These are phyloP conservation scores for Kryptolebias ocellatus DNA, from an alignment of 2,797 vertebrate genomes.

Conservation along the genomic window DNA sequence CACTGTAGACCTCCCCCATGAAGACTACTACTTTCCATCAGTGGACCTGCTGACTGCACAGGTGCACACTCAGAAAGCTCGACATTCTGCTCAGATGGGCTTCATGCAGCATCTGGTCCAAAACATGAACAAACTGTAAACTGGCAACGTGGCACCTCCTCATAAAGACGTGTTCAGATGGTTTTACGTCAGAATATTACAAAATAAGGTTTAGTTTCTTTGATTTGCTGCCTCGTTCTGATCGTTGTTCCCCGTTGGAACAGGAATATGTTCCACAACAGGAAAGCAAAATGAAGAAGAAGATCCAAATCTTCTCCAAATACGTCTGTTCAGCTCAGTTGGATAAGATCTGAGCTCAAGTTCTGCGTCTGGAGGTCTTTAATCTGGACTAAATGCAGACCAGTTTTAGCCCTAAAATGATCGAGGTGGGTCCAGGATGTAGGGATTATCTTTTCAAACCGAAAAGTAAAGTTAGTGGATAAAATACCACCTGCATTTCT, in stretches of 20 bases:
- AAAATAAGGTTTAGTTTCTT: background rate
- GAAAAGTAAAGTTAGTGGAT: too few relatives aligned
- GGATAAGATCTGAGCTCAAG: too few relatives aligned
- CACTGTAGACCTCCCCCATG: slow-evolving; percentile 77
- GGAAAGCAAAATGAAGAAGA: too few relatives aligned
- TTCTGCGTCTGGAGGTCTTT: too few relatives aligned
- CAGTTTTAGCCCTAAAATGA: too few relatives aligned
- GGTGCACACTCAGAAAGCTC: slow-evolving; percentile 73
- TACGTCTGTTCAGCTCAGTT: too few relatives aligned
- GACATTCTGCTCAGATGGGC: background rate
- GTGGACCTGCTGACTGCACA: slow-evolving; percentile 96
- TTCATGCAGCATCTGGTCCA: background rate
- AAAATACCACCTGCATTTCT: too few relatives aligned
- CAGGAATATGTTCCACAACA: background rate
- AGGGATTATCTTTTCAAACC: too few relatives aligned
- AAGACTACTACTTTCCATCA: slow-evolving; percentile 92
- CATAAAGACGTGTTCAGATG: background rate
- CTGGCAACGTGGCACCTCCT: background rate
- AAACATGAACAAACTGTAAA: background rate
- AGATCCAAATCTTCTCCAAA: too few relatives aligned
- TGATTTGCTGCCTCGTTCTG: background rate
- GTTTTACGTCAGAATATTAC: too few relatives aligned
- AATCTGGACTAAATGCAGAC: too few relatives aligned
- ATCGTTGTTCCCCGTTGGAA: background rate
- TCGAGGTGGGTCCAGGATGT: too few relatives aligned